A percentile compares a stretch with the other conserved stretches of the same genome.
Evolutionary conservation across 2,797 vertebrate genomes (phyloP).

Genomic region (Characodon lateralis): DNA sequence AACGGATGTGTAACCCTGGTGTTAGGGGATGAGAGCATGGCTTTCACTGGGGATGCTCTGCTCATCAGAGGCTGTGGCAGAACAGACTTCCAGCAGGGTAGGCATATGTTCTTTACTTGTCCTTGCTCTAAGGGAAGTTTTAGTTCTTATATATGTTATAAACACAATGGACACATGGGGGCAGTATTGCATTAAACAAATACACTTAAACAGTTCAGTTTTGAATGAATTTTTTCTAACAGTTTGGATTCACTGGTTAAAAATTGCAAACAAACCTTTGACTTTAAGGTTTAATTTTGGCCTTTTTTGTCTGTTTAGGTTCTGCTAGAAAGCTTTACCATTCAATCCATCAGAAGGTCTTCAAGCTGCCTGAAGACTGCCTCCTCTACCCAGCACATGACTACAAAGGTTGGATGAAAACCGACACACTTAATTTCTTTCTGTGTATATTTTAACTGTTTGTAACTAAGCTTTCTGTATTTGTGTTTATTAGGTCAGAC

Average conservation of each 20-base stretch:
- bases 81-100: constrained; percentile 93
- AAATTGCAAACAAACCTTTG: not conserved
- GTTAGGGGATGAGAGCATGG: constrained; percentile 82
- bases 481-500: constrained; percentile 80
- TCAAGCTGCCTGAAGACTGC: constrained; percentile 86
- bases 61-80: constrained; percentile 91
- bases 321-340: constrained; percentile 81
- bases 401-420: constrained; percentile 81
- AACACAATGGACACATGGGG: constrained; percentile 4
- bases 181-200: not conserved
- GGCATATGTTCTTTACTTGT: not conserved
- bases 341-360: constrained; percentile 87
- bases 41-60: constrained; percentile 89
- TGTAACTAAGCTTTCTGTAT: constrained; percentile 2
- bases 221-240: not conserved
- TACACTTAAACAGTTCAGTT: not conserved
- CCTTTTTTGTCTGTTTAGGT: constrained; percentile 66
- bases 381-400: constrained; percentile 90
- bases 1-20: constrained; percentile 88
- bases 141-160: not conserved
- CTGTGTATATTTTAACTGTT: not conserved
- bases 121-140: not conserved
- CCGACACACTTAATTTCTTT: not conserved
- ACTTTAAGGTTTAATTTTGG: not conserved
- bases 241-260: not conserved